Base-by-base conservation (phyloP, 2,888 invertebrate genomes). In the Eledone cirrhosa region DNA sequence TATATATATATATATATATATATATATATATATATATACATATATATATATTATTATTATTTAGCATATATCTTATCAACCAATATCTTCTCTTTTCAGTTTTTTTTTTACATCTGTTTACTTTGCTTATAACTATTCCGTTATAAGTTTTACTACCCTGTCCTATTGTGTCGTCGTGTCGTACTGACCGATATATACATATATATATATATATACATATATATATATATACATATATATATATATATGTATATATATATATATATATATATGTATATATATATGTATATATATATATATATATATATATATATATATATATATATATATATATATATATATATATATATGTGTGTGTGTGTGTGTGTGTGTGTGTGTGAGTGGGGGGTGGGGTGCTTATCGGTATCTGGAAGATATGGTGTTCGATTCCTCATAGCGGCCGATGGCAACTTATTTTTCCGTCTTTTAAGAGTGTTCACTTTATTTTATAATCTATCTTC, bases 261-360 rank as follows among this genome's bases (percentile, higher is more conserved):
- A 59, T 59, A 8, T 59, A 8, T 7, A 8, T n/a, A 24, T 2
- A 7, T 2, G n/a, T 22, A 22, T 3, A 2, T n/a, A 19, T 63
- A 4, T 19, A 63, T 11, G n/a, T 63, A 63, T 24, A 63, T 1
- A 16, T 63, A 19, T 63, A 2, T 24, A 11, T 24, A 1, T 63
- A 63, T 63, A 7, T 63, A 63, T 63, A 14, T 63, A 19, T 63
- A 24, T 24, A 65, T 65, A 65, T 65, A 65, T 65, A 65, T 65
- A 65, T 65, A 65, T 65, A 65, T 65, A 65, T 65, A 65, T 65
- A 65, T 65, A 65, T 65, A 65, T 65, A 27, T 65, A 65, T 27
- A 27, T 65, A n/a, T 27, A 5, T 5, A 8, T 27, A 8, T 65
- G 27, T 2, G 11, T 65, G 5, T 65, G 1, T 2, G 65, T 65